Percentiles rank a stretch among this genome's conserved stretches.
Conservation (phyloP, 2,797 vertebrate species). For the Ptychadena robeensis region DNA sequence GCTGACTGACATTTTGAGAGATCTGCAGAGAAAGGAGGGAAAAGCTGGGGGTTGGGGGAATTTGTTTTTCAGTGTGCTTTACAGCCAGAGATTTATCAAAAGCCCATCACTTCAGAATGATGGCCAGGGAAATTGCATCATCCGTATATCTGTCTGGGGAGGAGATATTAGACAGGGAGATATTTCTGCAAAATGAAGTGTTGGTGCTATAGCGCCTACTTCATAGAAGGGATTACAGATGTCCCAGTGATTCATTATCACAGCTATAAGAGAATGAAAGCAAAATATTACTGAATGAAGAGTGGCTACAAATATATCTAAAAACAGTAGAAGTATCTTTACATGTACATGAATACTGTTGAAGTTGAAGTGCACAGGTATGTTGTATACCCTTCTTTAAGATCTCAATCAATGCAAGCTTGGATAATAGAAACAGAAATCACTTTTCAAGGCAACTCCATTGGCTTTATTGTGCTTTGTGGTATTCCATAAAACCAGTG, state of each 20-base stretch:
- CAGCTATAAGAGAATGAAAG: constrained; percentile 4
- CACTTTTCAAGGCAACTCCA: neutral
- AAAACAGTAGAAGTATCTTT: neutral
- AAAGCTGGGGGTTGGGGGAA: neutral
- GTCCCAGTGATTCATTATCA: constrained; percentile 54
- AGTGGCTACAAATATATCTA: neutral
- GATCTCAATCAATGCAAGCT: too few species aligned
- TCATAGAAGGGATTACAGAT: constrained; percentile 35
- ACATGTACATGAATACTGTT: neutral
- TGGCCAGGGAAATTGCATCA: constrained; percentile 64
- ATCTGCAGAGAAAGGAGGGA: neutral
- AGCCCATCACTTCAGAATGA: constrained; percentile 65
- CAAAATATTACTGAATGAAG: neutral
- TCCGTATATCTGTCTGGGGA: constrained; percentile 59
- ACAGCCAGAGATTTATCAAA: constrained; percentile 67
- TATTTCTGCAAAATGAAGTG: constrained; percentile 62
- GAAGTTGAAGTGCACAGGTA: neutral
- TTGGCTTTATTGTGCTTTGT: too few species aligned
- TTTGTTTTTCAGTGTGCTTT: constrained; percentile 13
- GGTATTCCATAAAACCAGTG: too few species aligned
- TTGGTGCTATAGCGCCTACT: constrained; percentile 50
- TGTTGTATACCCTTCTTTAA: neutral
- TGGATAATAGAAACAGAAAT: neutral
- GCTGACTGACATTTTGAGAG: constrained; percentile 52
- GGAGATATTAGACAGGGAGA: constrained; percentile 63